Evolutionary conservation across 1,140 invertebrate genomes (phyloP), one percentile per base, ranked within the genome.

Genomic region (Dreissena polymorpha): DNA sequence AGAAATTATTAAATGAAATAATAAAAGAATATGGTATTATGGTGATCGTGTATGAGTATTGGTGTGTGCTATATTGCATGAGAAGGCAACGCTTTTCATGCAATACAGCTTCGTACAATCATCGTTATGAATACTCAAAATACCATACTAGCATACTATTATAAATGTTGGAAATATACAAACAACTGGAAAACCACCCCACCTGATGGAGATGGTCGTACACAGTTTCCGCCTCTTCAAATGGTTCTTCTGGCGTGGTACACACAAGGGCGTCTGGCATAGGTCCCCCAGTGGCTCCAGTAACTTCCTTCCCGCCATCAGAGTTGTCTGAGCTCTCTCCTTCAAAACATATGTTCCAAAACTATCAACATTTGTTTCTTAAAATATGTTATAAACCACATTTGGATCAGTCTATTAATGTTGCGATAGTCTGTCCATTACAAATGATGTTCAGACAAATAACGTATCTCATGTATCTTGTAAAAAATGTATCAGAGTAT

Each of bases 131-230:
- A 10, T 18, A 18, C 2, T 39, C 39, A 39, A 39, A 39, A 39
- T 39, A 39, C 39, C 39, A 39, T 8, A 39, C 39, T 39, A 39
- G 2, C 57, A 60, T n/a, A 23, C 2, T 60, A 39, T 39, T 39
- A 2, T 39, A 39, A 5, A 39, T 8, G 39, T 39, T 39, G 2
- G 39, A 39, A 39, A 39, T 39, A 8, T 2, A 8, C 39, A 39
- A 39, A 39, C 39, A 39, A 39, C 8, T 39, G 2, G 39, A 2
- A 39, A 39, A 39, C 39, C 8, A 39, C 39, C 39, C 39, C 25
- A 68, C 67, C 71, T 92, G 89, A 51, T 86, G 90, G 14, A 90
- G 72, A 76, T 89, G 87, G 27, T 88, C 85, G 80, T 86, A 87
- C 12, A 65, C 13, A 50, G 73, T 53, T 27, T 84, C 82, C 21